Evolutionary conservation across 2,113 vertebrate species (phyloP).

Genomic region (Hiodon tergisus): DNA sequence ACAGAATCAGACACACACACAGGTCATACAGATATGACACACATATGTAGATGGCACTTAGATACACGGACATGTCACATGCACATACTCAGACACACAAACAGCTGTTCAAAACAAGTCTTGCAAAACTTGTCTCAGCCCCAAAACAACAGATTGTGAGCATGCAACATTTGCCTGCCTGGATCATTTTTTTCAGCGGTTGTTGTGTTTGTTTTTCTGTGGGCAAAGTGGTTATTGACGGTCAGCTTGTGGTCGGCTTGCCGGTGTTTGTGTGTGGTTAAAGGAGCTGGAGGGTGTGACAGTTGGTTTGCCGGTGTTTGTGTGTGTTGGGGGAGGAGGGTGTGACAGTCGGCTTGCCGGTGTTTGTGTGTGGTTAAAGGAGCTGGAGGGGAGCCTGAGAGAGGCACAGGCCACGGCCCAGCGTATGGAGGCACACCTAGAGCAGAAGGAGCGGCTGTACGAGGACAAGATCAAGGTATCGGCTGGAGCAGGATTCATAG

Average conservation of each 20-base stretch:
- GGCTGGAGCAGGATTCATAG: neutral
- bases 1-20: neutral
- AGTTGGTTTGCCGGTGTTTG: neutral
- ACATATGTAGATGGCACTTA: neutral
- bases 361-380: conserved; percentile 59
- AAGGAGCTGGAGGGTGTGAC: neutral
- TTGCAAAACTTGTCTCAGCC: conserved; percentile 22
- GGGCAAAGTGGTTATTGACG: neutral
- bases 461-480: conserved; percentile 93
- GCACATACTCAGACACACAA: neutral
- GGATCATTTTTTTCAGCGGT: conserved; percentile 4
- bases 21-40: neutral
- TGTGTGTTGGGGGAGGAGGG: neutral
- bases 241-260: neutral
- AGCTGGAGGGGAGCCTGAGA: conserved; percentile 87
- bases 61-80: neutral
- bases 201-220: neutral
- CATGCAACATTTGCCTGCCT: conserved; percentile 16
- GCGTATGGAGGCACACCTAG: conserved; percentile 84
- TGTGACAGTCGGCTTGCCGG: neutral
- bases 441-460: conserved; percentile 91
- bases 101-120: conserved; percentile 1
- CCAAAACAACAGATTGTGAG: conserved; percentile 33
- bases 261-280: neutral
- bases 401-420: conserved; percentile 84